These are phyloP conservation scores for Mormyrus lacerda DNA, from an alignment of 2,113 vertebrate genomes.

Conservation along the genomic window DNA sequence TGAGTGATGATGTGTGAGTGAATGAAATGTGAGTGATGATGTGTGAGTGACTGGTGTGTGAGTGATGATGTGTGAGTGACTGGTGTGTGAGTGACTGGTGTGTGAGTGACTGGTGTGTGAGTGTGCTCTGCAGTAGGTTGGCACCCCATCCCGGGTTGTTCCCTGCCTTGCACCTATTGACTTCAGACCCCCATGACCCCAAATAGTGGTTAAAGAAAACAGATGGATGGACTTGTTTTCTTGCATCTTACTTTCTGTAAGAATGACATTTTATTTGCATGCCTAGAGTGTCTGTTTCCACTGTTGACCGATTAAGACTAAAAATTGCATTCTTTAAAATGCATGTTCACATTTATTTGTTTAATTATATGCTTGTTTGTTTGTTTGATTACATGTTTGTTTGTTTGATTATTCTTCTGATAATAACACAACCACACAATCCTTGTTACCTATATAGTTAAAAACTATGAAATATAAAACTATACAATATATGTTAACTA, in stretches of 20 bases:
- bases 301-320: neutral
- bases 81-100: no score
- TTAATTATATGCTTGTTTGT: neutral
- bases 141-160: no score
- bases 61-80: no score
- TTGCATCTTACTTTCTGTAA: neutral
- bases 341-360: neutral
- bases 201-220: no score
- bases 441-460: neutral
- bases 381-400: neutral
- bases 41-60: no score
- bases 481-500: neutral
- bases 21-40: no score
- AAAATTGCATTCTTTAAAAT: neutral
- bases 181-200: no score
- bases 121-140: no score
- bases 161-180: no score
- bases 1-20: no score
- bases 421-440: neutral
- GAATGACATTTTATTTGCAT: neutral
- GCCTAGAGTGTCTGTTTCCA: neutral
- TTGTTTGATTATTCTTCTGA: neutral
- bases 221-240: neutral
- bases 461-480: neutral
- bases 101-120: no score